A percentile compares a stretch with the other conserved stretches of the same genome.
These are phyloP conservation scores for Forbesichthys papilliferus DNA, from an alignment of 2,113 vertebrate genomes.

Conservation along the genomic window DNA sequence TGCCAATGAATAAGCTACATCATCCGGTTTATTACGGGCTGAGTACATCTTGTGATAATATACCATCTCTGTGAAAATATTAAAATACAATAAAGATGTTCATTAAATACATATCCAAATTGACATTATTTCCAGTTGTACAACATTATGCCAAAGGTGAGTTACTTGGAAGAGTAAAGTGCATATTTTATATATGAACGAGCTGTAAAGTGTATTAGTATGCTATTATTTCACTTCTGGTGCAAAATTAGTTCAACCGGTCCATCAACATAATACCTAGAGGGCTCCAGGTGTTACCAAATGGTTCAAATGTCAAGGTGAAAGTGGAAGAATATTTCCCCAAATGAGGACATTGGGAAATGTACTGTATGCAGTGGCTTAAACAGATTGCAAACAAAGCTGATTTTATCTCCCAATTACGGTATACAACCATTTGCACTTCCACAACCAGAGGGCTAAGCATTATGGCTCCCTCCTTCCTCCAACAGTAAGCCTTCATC, in stretches of 20 bases:
- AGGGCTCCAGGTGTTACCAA: neutral
- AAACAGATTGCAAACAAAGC: constrained; percentile 49
- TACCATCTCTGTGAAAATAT: constrained; percentile 20
- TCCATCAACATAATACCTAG: no score
- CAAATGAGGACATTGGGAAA: neutral
- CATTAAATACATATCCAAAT: constrained; percentile 52
- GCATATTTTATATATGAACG: no score
- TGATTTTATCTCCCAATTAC: constrained; percentile 59
- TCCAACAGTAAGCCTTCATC: constrained; percentile 61
- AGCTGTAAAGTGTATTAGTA: no score
- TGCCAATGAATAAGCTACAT: constrained; percentile 32
- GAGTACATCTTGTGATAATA: constrained; percentile 33
- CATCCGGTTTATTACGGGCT: constrained; percentile 8
- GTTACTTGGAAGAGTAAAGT: no score
- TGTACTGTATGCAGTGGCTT: constrained; percentile 31
- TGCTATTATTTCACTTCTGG: no score
- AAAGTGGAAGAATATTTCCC: neutral
- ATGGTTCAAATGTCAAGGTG: neutral
- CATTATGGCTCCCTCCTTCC: neutral
- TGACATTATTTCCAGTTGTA: neutral
- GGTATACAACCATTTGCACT: constrained; percentile 45
- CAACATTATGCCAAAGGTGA: no score
- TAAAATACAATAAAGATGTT: constrained; percentile 29
- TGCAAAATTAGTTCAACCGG: no score
- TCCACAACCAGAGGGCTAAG: constrained; percentile 33